These are phyloP conservation scores for Pomacea canaliculata DNA, from an alignment of 2,888 invertebrate genomes.

Conservation along the genomic window DNA sequence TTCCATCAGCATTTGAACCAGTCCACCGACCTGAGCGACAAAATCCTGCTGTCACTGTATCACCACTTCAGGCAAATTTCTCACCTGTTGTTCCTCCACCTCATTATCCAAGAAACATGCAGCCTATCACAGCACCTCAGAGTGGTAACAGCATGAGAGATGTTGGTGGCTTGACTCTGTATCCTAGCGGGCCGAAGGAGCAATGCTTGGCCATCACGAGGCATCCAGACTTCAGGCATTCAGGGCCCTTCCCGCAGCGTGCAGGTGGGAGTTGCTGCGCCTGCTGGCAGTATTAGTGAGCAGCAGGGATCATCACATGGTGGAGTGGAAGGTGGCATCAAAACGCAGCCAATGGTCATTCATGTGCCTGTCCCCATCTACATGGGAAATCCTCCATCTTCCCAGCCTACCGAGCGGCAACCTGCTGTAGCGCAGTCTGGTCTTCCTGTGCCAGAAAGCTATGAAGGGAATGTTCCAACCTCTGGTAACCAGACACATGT, in stretches of 20 bases:
- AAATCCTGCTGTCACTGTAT: conserved; percentile 28
- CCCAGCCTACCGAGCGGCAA: conserved; percentile 1
- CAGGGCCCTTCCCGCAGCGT: conserved; percentile 27
- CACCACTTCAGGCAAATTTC: not conserved
- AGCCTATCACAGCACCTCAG: not conserved
- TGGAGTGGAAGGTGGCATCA: not conserved
- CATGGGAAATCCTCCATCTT: conserved; percentile 8
- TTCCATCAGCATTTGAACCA: conserved; percentile 53
- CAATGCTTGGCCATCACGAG: not conserved
- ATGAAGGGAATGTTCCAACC: not conserved
- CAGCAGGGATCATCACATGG: not conserved
- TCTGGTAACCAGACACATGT: conserved; percentile 14
- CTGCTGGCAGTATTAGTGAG: not conserved
- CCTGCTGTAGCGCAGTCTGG: conserved; percentile 1
- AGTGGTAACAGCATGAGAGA: not conserved
- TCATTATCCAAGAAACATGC: not conserved
- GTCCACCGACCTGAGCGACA: conserved; percentile 47
- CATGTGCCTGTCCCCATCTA: conserved; percentile 22
- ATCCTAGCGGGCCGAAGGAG: not conserved
- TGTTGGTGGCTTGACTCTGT: not conserved
- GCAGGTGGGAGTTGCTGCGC: conserved; percentile 11
- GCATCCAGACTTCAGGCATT: conserved; percentile 29
- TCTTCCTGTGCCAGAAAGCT: not conserved
- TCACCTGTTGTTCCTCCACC: not conserved
- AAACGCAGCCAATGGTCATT: not conserved